A percentile compares a stretch with the other conserved stretches of the same genome.
These are phyloP conservation scores for Drosophila repletoides DNA, from an alignment of 1,140 invertebrate genomes.

Conservation along the genomic window DNA sequence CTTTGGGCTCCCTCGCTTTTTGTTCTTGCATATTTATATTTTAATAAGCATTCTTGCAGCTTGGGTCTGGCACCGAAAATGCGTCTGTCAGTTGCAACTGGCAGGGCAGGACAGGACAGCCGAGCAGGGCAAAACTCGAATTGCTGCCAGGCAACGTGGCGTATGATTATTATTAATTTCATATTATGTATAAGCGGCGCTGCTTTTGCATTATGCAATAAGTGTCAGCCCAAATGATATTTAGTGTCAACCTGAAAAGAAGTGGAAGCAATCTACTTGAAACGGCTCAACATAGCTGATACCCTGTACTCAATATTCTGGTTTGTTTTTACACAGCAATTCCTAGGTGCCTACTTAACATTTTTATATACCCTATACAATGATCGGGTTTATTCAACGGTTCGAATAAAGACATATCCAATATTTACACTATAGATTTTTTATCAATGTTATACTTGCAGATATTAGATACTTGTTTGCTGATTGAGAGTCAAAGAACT, in stretches of 20 bases:
- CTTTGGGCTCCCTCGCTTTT: too few relatives aligned
- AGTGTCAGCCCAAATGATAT: conserved; percentile 73
- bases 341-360: too few relatives aligned
- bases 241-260: conserved; percentile 52
- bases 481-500: too few relatives aligned
- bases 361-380: too few relatives aligned
- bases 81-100: conserved; percentile 75
- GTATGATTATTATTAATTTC: conserved; percentile 81
- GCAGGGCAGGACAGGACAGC: too few relatives aligned
- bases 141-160: conserved; percentile 58
- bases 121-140: background rate
- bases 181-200: conserved; percentile 64
- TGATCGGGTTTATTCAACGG: too few relatives aligned
- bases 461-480: too few relatives aligned
- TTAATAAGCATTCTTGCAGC: conserved; percentile 79
- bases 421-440: too few relatives aligned
- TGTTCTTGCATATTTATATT: conserved; percentile 79
- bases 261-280: background rate
- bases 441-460: too few relatives aligned
- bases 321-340: too few relatives aligned
- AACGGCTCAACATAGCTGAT: background rate
- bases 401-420: too few relatives aligned
- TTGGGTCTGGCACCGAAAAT: conserved; percentile 67
- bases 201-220: conserved; percentile 71
- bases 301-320: too few relatives aligned